A percentile compares a stretch with the other conserved stretches of the same genome.
Conservation (phyloP, 2,888 invertebrate species). For the Stenichneumon culpator region DNA sequence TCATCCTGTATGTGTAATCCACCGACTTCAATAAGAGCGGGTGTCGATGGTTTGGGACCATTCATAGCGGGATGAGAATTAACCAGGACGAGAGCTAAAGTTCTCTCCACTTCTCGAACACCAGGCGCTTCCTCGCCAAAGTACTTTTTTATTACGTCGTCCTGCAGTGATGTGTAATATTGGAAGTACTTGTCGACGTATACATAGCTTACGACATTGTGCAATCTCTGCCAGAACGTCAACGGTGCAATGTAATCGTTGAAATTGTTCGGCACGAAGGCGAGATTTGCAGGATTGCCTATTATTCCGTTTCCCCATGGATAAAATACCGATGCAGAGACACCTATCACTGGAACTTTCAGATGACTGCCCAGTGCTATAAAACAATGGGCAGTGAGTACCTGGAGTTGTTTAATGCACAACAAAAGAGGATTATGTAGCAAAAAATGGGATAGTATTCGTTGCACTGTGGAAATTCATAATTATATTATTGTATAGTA, state of each 20-base stretch:
- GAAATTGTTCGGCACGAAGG: conserved; percentile 73
- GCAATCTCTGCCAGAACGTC: conserved; percentile 76
- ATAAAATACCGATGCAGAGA: conserved; percentile 74
- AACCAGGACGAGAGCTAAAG: conserved; percentile 85
- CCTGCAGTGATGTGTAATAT: conserved; percentile 68
- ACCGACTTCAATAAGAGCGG: conserved; percentile 86
- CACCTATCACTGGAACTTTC: conserved; percentile 77
- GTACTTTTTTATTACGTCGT: conserved; percentile 72
- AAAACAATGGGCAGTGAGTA: conserved; percentile 78
- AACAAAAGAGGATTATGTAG: neutral
- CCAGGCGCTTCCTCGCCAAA: conserved; percentile 78
- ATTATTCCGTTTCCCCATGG: conserved; percentile 77
- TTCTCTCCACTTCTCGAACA: conserved; percentile 84
- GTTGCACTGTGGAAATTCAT: neutral
- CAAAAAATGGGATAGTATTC: neutral
- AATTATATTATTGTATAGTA: neutral
- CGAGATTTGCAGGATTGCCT: conserved; percentile 77
- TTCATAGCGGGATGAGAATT: conserved; percentile 86
- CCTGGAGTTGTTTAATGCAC: conserved; percentile 63
- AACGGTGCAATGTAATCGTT: conserved; percentile 66
- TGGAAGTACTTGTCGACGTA: conserved; percentile 70
- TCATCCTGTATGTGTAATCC: conserved; percentile 86
- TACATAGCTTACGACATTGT: conserved; percentile 71
- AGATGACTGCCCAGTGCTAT: conserved; percentile 75
- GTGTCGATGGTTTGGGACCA: conserved; percentile 84